Conservation (phyloP, 2,797 vertebrate genomes). For the Typhlichthys eigenmanni region DNA sequence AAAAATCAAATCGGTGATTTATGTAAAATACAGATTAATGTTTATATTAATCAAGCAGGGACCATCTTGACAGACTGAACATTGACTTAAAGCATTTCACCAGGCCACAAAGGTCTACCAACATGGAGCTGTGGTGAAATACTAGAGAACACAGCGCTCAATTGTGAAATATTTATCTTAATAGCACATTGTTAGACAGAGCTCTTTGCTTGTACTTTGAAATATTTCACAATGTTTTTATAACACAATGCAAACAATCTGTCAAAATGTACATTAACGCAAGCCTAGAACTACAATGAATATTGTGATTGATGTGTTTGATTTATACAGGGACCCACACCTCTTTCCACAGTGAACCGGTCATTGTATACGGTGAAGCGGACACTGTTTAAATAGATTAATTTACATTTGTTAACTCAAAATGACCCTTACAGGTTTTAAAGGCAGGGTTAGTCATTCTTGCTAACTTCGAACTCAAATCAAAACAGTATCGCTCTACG, state of each 20-base stretch:
- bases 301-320: slow-evolving; percentile 2
- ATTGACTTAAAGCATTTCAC: slow-evolving; percentile 15
- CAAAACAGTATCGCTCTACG: too few species aligned
- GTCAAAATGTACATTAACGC: neutral
- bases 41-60: slow-evolving; percentile 1
- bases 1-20: too few species aligned
- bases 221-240: neutral
- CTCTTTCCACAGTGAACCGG: neutral
- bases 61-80: slow-evolving; percentile 11
- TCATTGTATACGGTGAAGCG: neutral
- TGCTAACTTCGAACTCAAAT: too few species aligned
- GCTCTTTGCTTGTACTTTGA: too few species aligned
- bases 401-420: too few species aligned
- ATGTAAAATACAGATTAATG: neutral
- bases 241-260: neutral
- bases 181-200: too few species aligned
- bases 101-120: slow-evolving; percentile 2
- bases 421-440: too few species aligned
- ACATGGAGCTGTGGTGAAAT: slow-evolving; percentile 6
- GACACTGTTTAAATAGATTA: neutral
- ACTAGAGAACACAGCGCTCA: neutral
- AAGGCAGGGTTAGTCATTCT: too few species aligned
- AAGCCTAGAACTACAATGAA: neutral
- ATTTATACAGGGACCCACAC: slow-evolving; percentile 1
- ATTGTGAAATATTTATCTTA: slow-evolving; percentile 10